phyloP scores from a whole-genome alignment of 2,888 invertebrate genomes.

The Acrobasis suavella region DNA sequence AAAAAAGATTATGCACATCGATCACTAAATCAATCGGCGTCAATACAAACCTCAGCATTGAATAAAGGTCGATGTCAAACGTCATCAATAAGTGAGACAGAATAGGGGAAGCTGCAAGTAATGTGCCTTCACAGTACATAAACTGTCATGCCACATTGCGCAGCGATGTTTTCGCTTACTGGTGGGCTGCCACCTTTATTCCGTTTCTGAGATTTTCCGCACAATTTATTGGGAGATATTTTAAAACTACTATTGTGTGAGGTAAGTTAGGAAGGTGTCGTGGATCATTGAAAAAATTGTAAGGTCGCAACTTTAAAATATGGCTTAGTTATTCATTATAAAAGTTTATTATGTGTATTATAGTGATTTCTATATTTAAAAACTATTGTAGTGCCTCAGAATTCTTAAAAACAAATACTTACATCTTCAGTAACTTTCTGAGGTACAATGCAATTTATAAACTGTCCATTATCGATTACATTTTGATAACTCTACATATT shows the following conservation, averaged over 20 bases:
- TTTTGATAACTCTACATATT: no score
- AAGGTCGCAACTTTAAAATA: neutral
- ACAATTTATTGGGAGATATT: conserved; percentile 18
- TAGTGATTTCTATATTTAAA: no score
- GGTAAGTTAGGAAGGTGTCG: neutral
- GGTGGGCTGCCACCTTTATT: conserved; percentile 34
- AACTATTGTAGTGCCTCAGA: no score
- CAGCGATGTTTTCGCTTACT: conserved; percentile 47
- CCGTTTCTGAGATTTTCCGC: conserved; percentile 15
- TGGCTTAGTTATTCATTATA: neutral
- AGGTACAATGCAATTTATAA: no score
- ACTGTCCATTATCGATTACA: no score
- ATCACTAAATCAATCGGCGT: neutral
- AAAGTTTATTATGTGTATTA: no score
- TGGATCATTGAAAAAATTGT: neutral
- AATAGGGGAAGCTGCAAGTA: conserved; percentile 43
- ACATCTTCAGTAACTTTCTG: no score
- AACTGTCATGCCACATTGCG: conserved; percentile 70
- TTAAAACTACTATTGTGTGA: conserved; percentile 7
- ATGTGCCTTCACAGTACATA: conserved; percentile 72
- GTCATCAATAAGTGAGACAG: conserved; percentile 16
- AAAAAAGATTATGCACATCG: no score
- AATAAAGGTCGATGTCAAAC: conserved; percentile 7
- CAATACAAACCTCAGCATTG: conserved; percentile 2
- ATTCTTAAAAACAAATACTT: no score